These are phyloP conservation scores for Lymantria dispar DNA, from an alignment of 2,888 invertebrate species.

Conservation along the genomic window DNA sequence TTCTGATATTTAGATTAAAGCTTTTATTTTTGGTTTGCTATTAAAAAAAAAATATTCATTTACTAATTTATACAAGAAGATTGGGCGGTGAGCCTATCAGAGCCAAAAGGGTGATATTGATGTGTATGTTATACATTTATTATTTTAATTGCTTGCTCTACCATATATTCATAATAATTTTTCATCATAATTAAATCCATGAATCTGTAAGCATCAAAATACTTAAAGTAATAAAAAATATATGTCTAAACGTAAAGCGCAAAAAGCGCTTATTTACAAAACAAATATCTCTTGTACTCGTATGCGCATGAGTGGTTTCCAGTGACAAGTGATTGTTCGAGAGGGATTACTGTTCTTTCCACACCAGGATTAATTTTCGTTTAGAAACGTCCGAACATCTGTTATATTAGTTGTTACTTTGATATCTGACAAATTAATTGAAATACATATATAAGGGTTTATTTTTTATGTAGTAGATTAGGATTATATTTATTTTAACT, in stretches of 20 bases:
- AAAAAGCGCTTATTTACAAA: constrained; percentile 26
- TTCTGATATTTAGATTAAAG: too few species aligned
- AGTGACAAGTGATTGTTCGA: constrained; percentile 70
- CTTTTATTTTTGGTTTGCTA: too few species aligned
- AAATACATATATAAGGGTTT: constrained; percentile 24
- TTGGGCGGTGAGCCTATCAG: too few species aligned
- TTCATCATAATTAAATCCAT: too few species aligned
- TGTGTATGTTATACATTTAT: too few species aligned
- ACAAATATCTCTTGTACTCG: constrained; percentile 1
- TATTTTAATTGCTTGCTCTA: too few species aligned
- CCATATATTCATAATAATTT: too few species aligned
- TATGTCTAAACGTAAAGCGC: constrained; percentile 9
- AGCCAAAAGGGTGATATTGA: too few species aligned
- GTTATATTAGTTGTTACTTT: constrained; percentile 51
- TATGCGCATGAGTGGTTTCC: constrained; percentile 61
- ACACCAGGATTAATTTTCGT: constrained; percentile 66
- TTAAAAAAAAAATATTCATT: too few species aligned
- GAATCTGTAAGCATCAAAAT: background rate
- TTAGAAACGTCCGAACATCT: constrained; percentile 62
- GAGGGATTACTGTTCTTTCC: constrained; percentile 58
- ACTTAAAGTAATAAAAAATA: background rate
- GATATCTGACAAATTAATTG: constrained; percentile 32
- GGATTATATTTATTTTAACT: too few species aligned
- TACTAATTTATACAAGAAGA: too few species aligned
- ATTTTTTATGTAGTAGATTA: background rate